These are phyloP conservation scores for Scaptomyza cyrtandrae DNA, from an alignment of 2,888 invertebrate species.

Conservation along the genomic window DNA sequence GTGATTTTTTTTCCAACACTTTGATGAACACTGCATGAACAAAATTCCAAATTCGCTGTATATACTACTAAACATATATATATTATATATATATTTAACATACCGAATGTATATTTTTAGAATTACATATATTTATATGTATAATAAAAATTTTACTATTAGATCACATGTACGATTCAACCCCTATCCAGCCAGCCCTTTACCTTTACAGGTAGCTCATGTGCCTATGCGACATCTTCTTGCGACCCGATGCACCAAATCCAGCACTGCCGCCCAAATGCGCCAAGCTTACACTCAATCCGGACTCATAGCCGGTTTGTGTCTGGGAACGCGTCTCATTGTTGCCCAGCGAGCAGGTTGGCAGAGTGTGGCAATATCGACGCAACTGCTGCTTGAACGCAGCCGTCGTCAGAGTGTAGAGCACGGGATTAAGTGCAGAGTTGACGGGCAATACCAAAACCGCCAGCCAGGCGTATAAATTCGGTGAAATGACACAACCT, in stretches of 20 bases:
- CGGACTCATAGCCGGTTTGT: conserved; percentile 85
- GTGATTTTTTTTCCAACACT: too few relatives aligned
- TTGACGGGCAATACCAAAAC: conserved; percentile 87
- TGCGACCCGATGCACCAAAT: conserved; percentile 69
- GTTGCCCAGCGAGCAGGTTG: conserved; percentile 70
- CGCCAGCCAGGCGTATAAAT: conserved; percentile 87
- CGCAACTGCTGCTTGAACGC: conserved; percentile 86
- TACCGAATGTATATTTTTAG: conserved; percentile 46
- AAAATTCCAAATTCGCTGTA: conserved; percentile 33
- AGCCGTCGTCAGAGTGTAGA: conserved; percentile 87
- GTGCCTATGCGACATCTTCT: conserved; percentile 83
- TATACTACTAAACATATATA: too few relatives aligned
- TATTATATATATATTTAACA: conserved; percentile 18
- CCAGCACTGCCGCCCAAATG: conserved; percentile 81
- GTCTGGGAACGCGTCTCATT: conserved; percentile 80
- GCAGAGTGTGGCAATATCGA: conserved; percentile 76
- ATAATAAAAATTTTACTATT: conserved; percentile 52
- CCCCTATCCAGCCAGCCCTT: background rate
- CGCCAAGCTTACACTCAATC: conserved; percentile 84
- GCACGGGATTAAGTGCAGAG: conserved; percentile 87
- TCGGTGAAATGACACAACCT: conserved; percentile 86
- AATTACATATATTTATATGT: conserved; percentile 13
- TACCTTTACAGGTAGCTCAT: conserved; percentile 73
- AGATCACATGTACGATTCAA: conserved; percentile 59
- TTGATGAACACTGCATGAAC: background rate